Percentiles rank a stretch among this genome's conserved stretches.
phyloP scores from a whole-genome alignment of 2,113 vertebrate species.

The Alouatta palliata region DNA sequence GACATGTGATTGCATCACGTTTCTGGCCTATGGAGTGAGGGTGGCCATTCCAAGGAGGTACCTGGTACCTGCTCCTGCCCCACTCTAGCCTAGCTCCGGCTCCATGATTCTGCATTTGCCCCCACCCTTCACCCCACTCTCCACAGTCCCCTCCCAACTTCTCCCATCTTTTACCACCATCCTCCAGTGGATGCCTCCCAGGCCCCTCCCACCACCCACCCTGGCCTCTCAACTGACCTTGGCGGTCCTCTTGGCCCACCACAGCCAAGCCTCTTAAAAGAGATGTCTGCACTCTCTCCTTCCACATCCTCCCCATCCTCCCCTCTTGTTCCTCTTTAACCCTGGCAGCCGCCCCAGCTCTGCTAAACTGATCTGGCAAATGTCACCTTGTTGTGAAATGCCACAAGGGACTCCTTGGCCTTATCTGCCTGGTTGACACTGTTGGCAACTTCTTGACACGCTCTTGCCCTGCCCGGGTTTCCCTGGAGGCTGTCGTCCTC shows the following conservation, averaged over 20 bases:
- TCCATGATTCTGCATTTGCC: background rate
- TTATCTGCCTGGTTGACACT: slow-evolving; percentile 64
- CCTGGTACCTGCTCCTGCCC: background rate
- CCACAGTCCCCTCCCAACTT: too few species aligned
- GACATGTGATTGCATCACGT: background rate
- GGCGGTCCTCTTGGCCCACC: background rate
- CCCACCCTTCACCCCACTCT: background rate
- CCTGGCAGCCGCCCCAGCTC: slow-evolving; percentile 43
- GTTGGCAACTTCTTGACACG: slow-evolving; percentile 58
- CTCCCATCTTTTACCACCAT: background rate
- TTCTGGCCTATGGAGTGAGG: background rate
- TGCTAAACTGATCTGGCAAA: slow-evolving; percentile 73
- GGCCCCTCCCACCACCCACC: background rate
- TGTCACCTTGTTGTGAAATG: slow-evolving; percentile 55
- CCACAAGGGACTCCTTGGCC: slow-evolving; percentile 43
- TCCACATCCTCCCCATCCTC: background rate
- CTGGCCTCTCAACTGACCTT: background rate
- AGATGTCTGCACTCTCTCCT: slow-evolving; percentile 35
- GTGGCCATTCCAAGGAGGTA: background rate
- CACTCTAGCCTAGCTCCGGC: background rate
- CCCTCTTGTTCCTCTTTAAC: slow-evolving; percentile 6
- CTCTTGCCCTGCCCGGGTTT: background rate
- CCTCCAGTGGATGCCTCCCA: background rate
- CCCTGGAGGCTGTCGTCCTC: background rate
- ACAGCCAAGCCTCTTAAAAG: slow-evolving; percentile 10